Percentiles rank a stretch among this genome's conserved stretches.
Evolutionary conservation across 2,797 vertebrate genomes (phyloP).

Genomic region (Coracias cyanogaster): DNA sequence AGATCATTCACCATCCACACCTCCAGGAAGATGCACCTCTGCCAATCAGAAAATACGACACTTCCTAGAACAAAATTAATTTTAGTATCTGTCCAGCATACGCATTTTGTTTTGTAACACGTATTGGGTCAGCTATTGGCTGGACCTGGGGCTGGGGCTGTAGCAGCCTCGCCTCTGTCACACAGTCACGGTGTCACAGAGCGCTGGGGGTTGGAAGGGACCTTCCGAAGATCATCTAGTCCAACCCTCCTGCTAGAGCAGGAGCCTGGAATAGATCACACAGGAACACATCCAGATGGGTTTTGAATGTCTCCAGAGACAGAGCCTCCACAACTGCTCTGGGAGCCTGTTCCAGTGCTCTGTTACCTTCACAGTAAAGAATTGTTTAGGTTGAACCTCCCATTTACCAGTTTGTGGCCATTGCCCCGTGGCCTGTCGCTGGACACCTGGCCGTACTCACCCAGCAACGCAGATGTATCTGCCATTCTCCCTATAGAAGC

Average conservation of each 20-base stretch:
- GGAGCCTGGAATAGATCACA: no score
- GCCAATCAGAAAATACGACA: accelerated
- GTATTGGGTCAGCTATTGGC: accelerated
- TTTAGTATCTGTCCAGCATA: accelerated
- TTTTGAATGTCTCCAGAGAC: no score
- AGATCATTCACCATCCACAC: not conserved
- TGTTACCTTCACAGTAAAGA: no score
- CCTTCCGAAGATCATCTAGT: no score
- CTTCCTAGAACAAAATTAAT: not conserved
- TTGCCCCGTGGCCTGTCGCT: no score
- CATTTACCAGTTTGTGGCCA: no score
- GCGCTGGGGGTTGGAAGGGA: no score
- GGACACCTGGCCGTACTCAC: accelerated
- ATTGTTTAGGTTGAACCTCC: no score
- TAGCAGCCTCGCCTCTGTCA: accelerated
- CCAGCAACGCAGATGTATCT: accelerated
- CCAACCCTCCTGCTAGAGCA: no score
- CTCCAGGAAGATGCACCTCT: not conserved
- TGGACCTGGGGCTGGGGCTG: accelerated
- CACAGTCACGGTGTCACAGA: not conserved
- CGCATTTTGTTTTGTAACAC: accelerated
- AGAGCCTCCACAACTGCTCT: no score
- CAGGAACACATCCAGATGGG: no score
- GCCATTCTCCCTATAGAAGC: accelerated
- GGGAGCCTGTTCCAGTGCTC: no score